Percentiles rank a stretch among this genome's conserved stretches.
Conservation (phyloP, 1,140 invertebrate species). For the Archegozetes longisetosus region DNA sequence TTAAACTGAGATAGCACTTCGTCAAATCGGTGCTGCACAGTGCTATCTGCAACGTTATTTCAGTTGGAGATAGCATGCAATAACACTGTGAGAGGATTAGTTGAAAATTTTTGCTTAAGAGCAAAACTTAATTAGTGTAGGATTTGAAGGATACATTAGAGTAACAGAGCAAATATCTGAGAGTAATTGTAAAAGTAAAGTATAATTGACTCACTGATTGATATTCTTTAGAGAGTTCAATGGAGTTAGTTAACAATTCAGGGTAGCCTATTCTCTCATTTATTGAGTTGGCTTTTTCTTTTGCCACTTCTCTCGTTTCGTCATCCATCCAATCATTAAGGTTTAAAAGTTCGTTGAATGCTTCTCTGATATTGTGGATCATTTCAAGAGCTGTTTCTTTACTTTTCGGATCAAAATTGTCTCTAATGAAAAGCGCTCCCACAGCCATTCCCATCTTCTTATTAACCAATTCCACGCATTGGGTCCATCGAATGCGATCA, state of each 20-base stretch:
- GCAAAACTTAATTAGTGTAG: no score
- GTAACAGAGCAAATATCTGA: no score
- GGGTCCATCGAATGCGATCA: conserved; percentile 46
- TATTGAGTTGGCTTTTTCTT: conserved; percentile 55
- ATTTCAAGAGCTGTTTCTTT: conserved; percentile 60
- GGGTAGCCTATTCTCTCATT: conserved; percentile 74
- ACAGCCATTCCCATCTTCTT: conserved; percentile 66
- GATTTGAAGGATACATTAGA: no score
- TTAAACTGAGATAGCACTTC: no score
- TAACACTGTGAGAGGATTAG: no score
- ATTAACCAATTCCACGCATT: conserved; percentile 55
- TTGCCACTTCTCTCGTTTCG: conserved; percentile 55
- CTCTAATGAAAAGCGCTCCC: conserved; percentile 66
- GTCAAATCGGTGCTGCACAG: no score
- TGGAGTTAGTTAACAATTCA: conserved; percentile 56
- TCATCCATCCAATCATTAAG: conserved; percentile 65
- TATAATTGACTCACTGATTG: conserved; percentile 41
- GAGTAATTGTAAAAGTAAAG: conserved; percentile 34
- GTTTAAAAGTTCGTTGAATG: conserved; percentile 54
- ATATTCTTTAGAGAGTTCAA: conserved; percentile 52
- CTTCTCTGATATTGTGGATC: conserved; percentile 61
- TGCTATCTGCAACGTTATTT: no score
- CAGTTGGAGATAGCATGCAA: no score
- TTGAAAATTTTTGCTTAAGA: no score
- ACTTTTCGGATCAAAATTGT: conserved; percentile 66